A percentile compares a stretch with the other conserved stretches of the same genome.
Conservation (phyloP, 2,797 vertebrate genomes). For the Steatocranus sp. region DNA sequence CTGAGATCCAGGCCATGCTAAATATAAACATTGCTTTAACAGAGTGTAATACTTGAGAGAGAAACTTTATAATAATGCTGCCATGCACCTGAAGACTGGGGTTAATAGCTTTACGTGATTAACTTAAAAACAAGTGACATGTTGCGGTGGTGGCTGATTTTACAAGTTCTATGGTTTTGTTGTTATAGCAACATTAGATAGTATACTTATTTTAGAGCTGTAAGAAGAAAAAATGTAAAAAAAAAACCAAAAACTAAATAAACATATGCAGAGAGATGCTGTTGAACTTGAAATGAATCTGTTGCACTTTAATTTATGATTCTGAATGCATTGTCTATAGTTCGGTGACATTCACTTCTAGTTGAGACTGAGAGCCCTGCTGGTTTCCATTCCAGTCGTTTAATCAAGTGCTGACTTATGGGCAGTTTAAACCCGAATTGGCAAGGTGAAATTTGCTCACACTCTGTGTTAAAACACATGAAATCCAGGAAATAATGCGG, state of each 20-base stretch:
- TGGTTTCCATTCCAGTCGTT: constrained; percentile 31
- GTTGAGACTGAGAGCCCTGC: constrained; percentile 4
- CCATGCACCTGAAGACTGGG: not conserved
- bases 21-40: not conserved
- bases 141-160: not conserved
- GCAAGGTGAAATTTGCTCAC: constrained; percentile 12
- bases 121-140: not conserved
- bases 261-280: not conserved
- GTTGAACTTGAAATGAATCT: not conserved
- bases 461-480: constrained; percentile 4
- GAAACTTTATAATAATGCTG: not conserved
- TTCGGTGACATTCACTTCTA: not conserved
- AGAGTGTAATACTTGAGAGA: not conserved
- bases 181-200: not conserved
- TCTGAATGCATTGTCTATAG: not conserved
- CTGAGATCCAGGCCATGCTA: not conserved
- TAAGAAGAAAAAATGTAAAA: not conserved
- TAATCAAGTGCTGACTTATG: constrained; percentile 35
- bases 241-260: not conserved
- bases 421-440: constrained; percentile 2
- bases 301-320: not conserved
- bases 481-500: not conserved
- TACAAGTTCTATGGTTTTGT: not conserved
- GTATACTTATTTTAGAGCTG: not conserved
- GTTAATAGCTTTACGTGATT: not conserved